Conservation (phyloP, 2,888 invertebrate genomes). For the Meta bourneti region DNA sequence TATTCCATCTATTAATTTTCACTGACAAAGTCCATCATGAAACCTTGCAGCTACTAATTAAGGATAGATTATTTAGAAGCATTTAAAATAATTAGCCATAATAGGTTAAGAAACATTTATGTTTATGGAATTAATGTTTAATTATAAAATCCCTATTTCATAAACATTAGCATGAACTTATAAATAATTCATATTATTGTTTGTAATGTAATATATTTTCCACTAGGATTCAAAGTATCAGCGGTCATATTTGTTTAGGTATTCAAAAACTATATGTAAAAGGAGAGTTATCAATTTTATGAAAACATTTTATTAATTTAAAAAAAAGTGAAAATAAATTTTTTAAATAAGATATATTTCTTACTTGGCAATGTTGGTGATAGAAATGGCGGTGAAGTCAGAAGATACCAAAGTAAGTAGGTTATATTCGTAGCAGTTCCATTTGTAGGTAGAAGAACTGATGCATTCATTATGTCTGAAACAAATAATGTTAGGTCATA, state of each 20-base stretch:
- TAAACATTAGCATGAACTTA: no score
- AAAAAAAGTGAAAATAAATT: neutral
- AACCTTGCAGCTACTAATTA: no score
- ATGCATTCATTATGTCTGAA: constrained; percentile 45
- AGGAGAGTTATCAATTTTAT: neutral
- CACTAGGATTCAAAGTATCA: no score
- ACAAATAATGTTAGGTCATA: neutral
- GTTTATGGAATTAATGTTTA: no score
- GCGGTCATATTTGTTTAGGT: neutral
- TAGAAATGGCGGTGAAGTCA: constrained; percentile 62
- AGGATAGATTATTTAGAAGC: no score
- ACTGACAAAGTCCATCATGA: no score
- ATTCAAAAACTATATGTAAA: neutral
- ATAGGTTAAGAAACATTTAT: no score
- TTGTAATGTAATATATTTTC: no score
- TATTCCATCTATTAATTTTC: no score
- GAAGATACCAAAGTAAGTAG: constrained; percentile 51
- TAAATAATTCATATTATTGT: no score
- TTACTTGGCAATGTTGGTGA: constrained; percentile 63
- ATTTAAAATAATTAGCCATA: no score
- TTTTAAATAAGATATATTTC: neutral
- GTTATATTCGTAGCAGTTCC: constrained; percentile 36
- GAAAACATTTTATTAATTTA: neutral
- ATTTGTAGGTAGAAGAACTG: constrained; percentile 9
- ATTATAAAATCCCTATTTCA: no score